phyloP scores from a whole-genome alignment of 2,113 vertebrate species.

The Tichodroma muraria region DNA sequence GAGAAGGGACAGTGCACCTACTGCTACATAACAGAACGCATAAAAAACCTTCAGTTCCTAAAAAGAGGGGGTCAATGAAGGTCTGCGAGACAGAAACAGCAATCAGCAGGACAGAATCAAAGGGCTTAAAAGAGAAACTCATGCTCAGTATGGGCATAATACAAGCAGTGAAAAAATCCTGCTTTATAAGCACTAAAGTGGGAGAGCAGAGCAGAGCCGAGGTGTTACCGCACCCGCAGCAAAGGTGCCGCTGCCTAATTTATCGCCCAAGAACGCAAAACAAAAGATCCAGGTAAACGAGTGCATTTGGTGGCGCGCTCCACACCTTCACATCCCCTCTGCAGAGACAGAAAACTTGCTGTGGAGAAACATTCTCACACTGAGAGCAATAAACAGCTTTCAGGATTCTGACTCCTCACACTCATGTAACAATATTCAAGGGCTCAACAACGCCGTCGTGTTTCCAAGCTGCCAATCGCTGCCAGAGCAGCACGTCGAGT shows the following conservation, averaged over 20 bases:
- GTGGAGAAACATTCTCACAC: rapidly evolving
- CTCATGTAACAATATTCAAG: rapidly evolving
- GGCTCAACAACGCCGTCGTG: rapidly evolving
- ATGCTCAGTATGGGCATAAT: rapidly evolving
- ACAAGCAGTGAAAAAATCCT: neutral
- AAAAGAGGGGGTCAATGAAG: neutral
- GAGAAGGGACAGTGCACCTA: neutral
- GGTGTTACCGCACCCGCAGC: rapidly evolving
- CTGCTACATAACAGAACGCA: neutral
- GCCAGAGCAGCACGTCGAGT: neutral
- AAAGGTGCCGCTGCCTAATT: neutral
- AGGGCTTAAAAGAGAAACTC: neutral
- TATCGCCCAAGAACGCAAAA: rapidly evolving
- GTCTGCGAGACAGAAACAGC: rapidly evolving
- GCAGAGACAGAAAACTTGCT: neutral
- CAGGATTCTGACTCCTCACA: neutral
- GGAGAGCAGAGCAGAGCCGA: neutral
- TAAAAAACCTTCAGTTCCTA: rapidly evolving
- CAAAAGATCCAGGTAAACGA: neutral
- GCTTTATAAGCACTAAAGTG: neutral
- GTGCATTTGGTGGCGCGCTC: neutral
- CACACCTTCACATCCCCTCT: rapidly evolving
- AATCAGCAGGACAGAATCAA: neutral
- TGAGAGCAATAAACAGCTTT: rapidly evolving
- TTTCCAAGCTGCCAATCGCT: neutral